Evolutionary conservation across 2,888 invertebrate species (phyloP).

Genomic region (Pachycephus smyrnensis): DNA sequence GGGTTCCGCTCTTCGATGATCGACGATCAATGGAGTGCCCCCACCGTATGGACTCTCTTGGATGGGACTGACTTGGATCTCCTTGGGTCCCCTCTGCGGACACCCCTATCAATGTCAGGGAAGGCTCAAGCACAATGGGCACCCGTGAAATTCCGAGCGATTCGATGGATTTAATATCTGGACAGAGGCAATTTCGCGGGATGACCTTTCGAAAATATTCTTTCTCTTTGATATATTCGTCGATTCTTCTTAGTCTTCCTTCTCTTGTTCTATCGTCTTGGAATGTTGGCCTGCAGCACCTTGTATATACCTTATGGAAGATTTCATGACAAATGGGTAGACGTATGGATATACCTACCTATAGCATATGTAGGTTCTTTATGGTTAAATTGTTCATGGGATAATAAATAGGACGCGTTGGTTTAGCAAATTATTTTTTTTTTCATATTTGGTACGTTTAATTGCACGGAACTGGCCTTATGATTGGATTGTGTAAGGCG

Average conservation of each 20-base stretch:
- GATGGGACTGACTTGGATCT: not conserved
- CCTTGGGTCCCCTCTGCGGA: not conserved
- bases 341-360: conserved; percentile 17
- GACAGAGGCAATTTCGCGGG: conserved; percentile 53
- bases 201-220: conserved; percentile 46
- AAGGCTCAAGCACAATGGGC: conserved; percentile 40
- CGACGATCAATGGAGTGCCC: conserved; percentile 29
- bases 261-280: not conserved
- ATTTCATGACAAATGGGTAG: not conserved
- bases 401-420: not conserved
- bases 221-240: conserved; percentile 2
- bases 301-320: not conserved
- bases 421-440: not conserved
- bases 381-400: not conserved
- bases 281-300: not conserved
- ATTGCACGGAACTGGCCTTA: conserved; percentile 13
- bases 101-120: conserved; percentile 52
- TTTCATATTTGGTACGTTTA: not conserved
- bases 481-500: not conserved
- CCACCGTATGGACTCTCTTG: not conserved
- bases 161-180: conserved; percentile 43
- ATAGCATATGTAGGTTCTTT: not conserved
- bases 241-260: not conserved
- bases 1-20: conserved; percentile 5
- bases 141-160: conserved; percentile 51